Percentiles rank a stretch among this genome's conserved stretches.
phyloP scores from a whole-genome alignment of 2,113 vertebrate genomes.

The Lepus americanus region DNA sequence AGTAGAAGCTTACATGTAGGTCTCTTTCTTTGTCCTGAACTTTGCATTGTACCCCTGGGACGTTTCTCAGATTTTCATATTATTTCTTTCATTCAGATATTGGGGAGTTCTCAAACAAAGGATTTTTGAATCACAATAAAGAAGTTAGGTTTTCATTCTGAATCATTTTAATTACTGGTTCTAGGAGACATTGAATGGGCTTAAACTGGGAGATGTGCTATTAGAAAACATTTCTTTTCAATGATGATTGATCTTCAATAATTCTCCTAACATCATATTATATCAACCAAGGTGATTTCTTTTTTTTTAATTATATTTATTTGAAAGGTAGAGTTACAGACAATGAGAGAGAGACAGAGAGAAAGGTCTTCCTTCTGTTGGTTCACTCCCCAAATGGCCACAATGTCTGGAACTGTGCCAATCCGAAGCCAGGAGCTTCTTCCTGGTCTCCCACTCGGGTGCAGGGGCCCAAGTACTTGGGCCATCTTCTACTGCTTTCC shows the following conservation, averaged over 20 bases:
- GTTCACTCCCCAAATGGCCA: too few species aligned
- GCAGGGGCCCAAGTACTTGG: too few species aligned
- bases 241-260: not conserved
- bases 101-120: slow-evolving; percentile 12
- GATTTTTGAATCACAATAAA: not conserved
- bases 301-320: too few species aligned
- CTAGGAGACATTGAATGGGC: not conserved
- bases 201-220: not conserved
- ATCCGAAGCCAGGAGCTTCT: too few species aligned
- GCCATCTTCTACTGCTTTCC: too few species aligned
- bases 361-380: too few species aligned
- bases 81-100: not conserved
- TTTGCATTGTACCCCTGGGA: not conserved
- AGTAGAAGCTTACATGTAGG: not conserved
- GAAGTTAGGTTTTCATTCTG: not conserved
- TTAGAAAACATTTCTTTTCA: not conserved
- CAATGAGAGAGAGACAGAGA: too few species aligned
- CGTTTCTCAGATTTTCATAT: slow-evolving; percentile 6
- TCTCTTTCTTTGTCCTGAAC: slow-evolving; percentile 15
- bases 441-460: too few species aligned
- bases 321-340: too few species aligned
- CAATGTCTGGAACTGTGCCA: too few species aligned
- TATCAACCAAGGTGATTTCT: too few species aligned
- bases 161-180: slow-evolving; percentile 10
- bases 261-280: not conserved